Conservation (phyloP, 53 echinoderm and acorn worm species). For the Holothuria scabra region DNA sequence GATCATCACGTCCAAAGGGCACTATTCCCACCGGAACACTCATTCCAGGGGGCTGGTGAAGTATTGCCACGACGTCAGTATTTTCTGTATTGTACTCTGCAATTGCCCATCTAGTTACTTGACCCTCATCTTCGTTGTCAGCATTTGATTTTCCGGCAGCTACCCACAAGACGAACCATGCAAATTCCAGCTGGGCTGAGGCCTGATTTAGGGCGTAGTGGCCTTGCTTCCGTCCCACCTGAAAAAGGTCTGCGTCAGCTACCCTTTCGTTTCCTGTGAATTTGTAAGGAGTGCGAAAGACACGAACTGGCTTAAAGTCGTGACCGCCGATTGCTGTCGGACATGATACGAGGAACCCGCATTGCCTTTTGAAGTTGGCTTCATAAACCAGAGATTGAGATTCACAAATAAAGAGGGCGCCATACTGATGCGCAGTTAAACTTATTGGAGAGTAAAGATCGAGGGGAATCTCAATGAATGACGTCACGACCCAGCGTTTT, state of each 20-base stretch:
- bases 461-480: constrained; percentile 32
- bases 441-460: constrained; percentile 26
- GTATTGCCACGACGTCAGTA: constrained; percentile 35
- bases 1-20: constrained; percentile 1
- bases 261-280: constrained; percentile 3
- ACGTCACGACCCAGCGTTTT: constrained; percentile 6
- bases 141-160: background rate
- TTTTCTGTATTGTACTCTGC: constrained; percentile 21
- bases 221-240: constrained; percentile 31
- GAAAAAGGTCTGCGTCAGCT: constrained; percentile 1
- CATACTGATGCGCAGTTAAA: constrained; percentile 7
- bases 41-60: constrained; percentile 6
- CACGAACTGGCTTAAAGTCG: constrained; percentile 12
- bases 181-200: constrained; percentile 19
- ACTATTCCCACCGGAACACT: constrained; percentile 13
- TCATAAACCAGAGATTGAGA: constrained; percentile 36
- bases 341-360: constrained; percentile 27
- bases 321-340: constrained; percentile 29
- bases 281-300: constrained; percentile 4
- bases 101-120: constrained; percentile 10
- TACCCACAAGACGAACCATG: constrained; percentile 44
- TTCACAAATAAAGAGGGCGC: constrained; percentile 36
- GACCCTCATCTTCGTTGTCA: background rate
- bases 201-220: constrained; percentile 28
- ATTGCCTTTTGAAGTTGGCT: constrained; percentile 40